These are phyloP conservation scores for Stictonetta naevosa DNA, from an alignment of 2,113 vertebrate species.

Conservation along the genomic window DNA sequence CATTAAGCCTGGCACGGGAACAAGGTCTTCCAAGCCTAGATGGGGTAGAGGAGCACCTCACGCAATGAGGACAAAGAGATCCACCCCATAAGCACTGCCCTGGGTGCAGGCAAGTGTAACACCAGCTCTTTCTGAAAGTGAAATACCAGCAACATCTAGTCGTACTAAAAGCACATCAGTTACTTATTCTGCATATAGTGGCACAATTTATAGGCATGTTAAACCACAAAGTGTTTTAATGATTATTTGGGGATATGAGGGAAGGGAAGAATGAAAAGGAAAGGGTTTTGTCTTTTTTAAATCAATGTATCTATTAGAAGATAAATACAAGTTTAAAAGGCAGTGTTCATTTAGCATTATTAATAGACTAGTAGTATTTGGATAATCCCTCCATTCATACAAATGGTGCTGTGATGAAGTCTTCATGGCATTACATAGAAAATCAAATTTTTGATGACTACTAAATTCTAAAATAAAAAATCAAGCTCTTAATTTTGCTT, in stretches of 20 bases:
- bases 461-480: not conserved
- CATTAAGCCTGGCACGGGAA: not conserved
- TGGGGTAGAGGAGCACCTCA: not conserved
- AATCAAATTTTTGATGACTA: not conserved
- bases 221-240: slow-evolving; percentile 13
- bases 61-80: not conserved
- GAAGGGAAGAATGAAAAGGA: not conserved
- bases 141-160: not conserved
- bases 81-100: not conserved
- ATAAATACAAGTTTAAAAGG: not conserved
- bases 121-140: not conserved
- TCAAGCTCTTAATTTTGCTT: not conserved
- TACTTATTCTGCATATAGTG: not conserved
- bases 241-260: not conserved
- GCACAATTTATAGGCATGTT: not conserved
- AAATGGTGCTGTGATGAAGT: not conserved
- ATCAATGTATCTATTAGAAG: not conserved
- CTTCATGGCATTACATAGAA: not conserved
- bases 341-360: not conserved
- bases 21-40: not conserved
- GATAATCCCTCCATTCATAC: not conserved
- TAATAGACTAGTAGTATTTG: not conserved
- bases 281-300: not conserved
- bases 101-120: not conserved
- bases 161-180: not conserved